Evolutionary conservation across 2,888 invertebrate genomes (phyloP).

Genomic region (Charanyca ferruginea): DNA sequence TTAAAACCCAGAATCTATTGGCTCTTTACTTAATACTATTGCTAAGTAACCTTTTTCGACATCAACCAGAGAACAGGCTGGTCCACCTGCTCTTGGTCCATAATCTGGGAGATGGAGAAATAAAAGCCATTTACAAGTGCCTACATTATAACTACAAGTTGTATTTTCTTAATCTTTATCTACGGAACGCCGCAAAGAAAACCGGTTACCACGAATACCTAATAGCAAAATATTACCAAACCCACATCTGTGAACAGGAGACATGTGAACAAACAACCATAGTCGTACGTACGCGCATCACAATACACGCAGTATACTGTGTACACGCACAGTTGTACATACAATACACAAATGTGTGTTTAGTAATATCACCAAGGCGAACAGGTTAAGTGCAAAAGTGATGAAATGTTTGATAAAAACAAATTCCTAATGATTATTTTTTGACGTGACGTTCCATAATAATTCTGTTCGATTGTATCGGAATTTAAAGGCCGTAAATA

Average conservation of each 20-base stretch:
- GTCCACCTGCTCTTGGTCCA: not conserved
- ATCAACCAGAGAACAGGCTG: not conserved
- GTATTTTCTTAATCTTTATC: conserved; percentile 25
- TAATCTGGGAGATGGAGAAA: conserved; percentile 7
- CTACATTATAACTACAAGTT: conserved; percentile 10
- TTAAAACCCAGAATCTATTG: not conserved
- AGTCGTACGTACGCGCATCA: conserved; percentile 42
- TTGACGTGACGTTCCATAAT: not conserved
- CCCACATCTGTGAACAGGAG: conserved; percentile 35
- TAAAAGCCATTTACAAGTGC: conserved; percentile 9
- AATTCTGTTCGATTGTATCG: too few relatives aligned
- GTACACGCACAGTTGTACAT: conserved; percentile 58
- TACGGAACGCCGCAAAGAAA: conserved; percentile 35
- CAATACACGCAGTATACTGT: conserved; percentile 33
- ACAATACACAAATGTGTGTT: conserved; percentile 56
- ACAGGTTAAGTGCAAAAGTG: conserved; percentile 50
- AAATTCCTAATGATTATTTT: conserved; percentile 9
- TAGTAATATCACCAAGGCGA: conserved; percentile 60
- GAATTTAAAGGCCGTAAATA: too few relatives aligned
- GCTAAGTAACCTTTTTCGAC: conserved; percentile 8
- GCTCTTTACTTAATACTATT: not conserved
- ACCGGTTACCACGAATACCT: conserved; percentile 45
- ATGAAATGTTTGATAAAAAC: conserved; percentile 39
- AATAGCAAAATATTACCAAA: conserved; percentile 50
- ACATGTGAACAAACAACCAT: conserved; percentile 41